These are phyloP conservation scores for Rhingia campestris DNA, from an alignment of 2,888 invertebrate genomes.

Conservation along the genomic window DNA sequence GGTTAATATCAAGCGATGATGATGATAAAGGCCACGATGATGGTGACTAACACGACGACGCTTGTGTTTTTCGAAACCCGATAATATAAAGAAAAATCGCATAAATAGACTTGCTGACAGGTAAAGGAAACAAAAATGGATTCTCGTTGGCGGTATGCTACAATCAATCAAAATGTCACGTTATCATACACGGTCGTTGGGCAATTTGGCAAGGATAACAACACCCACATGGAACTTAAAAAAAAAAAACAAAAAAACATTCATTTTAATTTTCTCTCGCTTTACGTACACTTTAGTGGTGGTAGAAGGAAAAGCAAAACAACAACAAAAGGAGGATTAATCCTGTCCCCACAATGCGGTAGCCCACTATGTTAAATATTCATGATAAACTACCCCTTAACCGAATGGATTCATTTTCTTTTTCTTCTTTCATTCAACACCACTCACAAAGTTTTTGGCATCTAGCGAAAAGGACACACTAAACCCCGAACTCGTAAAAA, in stretches of 20 bases:
- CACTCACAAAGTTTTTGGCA: slow-evolving; percentile 57
- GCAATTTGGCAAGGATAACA: slow-evolving; percentile 68
- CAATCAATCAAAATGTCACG: slow-evolving; percentile 72
- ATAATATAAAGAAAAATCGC: slow-evolving; percentile 54
- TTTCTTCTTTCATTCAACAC: slow-evolving; percentile 50
- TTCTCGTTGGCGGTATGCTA: slow-evolving; percentile 24
- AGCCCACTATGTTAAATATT: slow-evolving; percentile 64
- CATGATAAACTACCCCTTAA: slow-evolving; percentile 58
- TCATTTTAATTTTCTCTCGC: slow-evolving; percentile 49
- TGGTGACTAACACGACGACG: slow-evolving; percentile 17
- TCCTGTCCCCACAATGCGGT: slow-evolving; percentile 43
- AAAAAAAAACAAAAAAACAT: slow-evolving; percentile 26
- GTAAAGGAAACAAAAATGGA: slow-evolving; percentile 21
- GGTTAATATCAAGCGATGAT: neutral
- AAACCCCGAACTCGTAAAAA: slow-evolving; percentile 20
- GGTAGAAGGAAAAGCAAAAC: neutral
- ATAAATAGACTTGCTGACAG: slow-evolving; percentile 50
- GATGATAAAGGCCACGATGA: neutral
- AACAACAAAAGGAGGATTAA: slow-evolving; percentile 54
- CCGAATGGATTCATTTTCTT: slow-evolving; percentile 65
- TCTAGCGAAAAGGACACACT: slow-evolving; percentile 44
- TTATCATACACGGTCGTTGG: slow-evolving; percentile 62
- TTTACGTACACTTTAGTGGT: slow-evolving; percentile 3
- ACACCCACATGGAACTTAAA: slow-evolving; percentile 39
- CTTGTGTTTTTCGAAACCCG: slow-evolving; percentile 25